phyloP scores from a whole-genome alignment of 2,797 vertebrate species.

The Eospalax fontanierii region DNA sequence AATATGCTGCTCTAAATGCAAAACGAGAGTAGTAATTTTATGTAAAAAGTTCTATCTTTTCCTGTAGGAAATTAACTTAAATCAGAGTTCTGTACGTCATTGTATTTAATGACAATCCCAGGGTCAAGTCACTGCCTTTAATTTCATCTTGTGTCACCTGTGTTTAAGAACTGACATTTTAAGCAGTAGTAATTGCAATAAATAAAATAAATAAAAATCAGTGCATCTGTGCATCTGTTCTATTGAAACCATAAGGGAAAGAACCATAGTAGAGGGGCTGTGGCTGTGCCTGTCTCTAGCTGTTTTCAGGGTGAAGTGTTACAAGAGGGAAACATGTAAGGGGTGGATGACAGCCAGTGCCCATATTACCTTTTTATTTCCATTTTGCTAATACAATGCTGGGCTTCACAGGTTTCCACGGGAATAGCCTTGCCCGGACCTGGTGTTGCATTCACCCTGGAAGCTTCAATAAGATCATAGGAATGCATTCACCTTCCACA shows the following conservation, averaged over 20 bases:
- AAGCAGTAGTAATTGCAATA: background rate
- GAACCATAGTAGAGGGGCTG: background rate
- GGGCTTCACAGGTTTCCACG: background rate
- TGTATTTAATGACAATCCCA: background rate
- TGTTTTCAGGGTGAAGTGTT: background rate
- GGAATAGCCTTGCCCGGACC: background rate
- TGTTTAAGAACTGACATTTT: background rate
- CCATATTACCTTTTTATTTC: background rate
- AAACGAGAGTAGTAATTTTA: background rate
- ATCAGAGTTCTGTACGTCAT: background rate
- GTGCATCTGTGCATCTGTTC: background rate
- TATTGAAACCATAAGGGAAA: background rate
- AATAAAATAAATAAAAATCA: constrained; percentile 11
- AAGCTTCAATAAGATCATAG: background rate
- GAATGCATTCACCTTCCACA: background rate
- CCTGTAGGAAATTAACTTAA: background rate
- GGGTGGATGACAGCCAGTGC: background rate
- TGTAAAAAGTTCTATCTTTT: background rate
- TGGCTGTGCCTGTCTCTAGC: background rate
- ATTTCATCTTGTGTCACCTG: background rate
- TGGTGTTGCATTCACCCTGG: background rate
- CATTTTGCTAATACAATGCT: background rate
- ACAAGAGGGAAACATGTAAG: too few species aligned
- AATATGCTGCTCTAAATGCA: background rate
- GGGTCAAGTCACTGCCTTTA: background rate